Evolutionary conservation across 2,797 vertebrate species (phyloP).

Genomic region (Rhinichthys osculus): DNA sequence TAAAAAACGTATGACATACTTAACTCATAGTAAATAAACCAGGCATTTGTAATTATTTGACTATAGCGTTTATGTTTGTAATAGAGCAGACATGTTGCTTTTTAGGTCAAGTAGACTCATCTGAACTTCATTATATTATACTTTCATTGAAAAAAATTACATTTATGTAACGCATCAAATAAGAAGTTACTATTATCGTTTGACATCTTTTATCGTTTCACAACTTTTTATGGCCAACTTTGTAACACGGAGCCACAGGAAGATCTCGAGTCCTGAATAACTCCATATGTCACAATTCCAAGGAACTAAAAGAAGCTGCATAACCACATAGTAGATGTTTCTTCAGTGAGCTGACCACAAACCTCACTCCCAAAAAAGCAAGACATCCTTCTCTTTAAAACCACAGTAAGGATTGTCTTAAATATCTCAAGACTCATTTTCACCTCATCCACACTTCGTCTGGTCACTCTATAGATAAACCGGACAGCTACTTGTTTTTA

Average conservation of each 20-base stretch:
- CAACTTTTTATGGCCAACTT: slow-evolving; percentile 48
- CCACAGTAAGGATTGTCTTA: slow-evolving; percentile 36
- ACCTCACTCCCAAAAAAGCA: slow-evolving; percentile 74
- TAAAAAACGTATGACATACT: not conserved
- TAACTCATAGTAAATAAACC: not conserved
- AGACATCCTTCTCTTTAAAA: slow-evolving; percentile 58
- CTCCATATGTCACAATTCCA: slow-evolving; percentile 69
- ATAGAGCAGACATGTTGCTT: not conserved
- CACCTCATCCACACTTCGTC: not conserved
- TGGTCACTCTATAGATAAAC: slow-evolving; percentile 12
- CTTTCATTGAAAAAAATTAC: not conserved
- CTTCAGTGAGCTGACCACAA: slow-evolving; percentile 75
- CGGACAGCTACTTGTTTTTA: slow-evolving; percentile 10
- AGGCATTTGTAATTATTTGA: not conserved
- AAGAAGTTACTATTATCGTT: not conserved
- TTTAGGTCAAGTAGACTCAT: not conserved
- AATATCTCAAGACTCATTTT: slow-evolving; percentile 31
- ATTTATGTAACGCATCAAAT: not conserved
- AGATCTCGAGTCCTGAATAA: slow-evolving; percentile 73
- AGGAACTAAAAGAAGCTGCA: slow-evolving; percentile 76
- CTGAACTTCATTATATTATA: too few relatives aligned
- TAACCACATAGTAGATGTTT: slow-evolving; percentile 79
- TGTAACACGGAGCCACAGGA: slow-evolving; percentile 71
- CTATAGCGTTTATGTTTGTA: not conserved
- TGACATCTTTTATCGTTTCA: not conserved